These are phyloP conservation scores for Lithobates sylvaticus DNA, from an alignment of 2,797 vertebrate species.

Conservation along the genomic window DNA sequence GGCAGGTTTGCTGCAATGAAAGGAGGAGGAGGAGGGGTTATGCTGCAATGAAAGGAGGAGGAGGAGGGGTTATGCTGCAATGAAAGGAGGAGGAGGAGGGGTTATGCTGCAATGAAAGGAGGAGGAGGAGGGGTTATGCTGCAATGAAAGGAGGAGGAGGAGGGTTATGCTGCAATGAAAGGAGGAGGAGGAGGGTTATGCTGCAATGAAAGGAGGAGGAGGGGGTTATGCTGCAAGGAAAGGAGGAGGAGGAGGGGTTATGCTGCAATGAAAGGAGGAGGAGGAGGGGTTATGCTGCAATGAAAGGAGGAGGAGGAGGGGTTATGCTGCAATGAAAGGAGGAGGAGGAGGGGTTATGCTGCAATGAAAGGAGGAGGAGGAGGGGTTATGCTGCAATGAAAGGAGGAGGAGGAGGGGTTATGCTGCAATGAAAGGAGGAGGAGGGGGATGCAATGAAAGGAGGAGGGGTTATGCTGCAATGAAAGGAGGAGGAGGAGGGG, in stretches of 20 bases:
- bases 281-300: slow-evolving; percentile 79
- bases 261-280: slow-evolving; percentile 71
- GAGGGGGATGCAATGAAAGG: too few species aligned
- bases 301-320: background rate
- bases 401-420: background rate
- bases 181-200: slow-evolving; percentile 64
- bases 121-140: slow-evolving; percentile 78
- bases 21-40: background rate
- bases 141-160: background rate
- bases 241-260: background rate
- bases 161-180: slow-evolving; percentile 76
- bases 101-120: slow-evolving; percentile 74
- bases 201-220: slow-evolving; percentile 67
- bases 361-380: background rate
- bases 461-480: too few species aligned
- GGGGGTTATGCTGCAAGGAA: slow-evolving; percentile 76
- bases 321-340: slow-evolving; percentile 74
- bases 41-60: slow-evolving; percentile 71
- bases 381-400: slow-evolving; percentile 77
- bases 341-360: slow-evolving; percentile 78
- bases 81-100: background rate
- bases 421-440: slow-evolving; percentile 71
- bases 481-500: background rate
- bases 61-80: slow-evolving; percentile 79
- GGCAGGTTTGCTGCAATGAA: slow-evolving; percentile 86